Evolutionary conservation across 2,888 invertebrate genomes (phyloP).

Genomic region (Xanthorhoe spadicearia): DNA sequence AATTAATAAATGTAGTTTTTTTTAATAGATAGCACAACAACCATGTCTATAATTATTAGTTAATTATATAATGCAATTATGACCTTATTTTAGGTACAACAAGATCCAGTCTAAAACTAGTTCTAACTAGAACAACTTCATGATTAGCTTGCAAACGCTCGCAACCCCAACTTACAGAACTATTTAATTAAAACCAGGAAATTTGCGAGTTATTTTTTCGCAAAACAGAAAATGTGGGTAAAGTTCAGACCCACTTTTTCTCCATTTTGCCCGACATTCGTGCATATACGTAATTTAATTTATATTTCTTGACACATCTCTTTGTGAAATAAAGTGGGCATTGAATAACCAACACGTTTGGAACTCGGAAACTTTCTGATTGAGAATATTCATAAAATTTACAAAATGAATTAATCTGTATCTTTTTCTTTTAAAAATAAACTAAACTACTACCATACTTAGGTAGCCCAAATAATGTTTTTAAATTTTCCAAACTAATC

Average conservation of each 20-base stretch:
- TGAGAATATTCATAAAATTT: conserved; percentile 7
- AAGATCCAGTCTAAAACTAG: background rate
- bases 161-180: conserved; percentile 12
- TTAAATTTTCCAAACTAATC: too few species aligned
- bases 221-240: conserved; percentile 20
- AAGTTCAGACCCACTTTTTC: conserved; percentile 23
- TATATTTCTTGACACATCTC: conserved; percentile 17
- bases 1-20: too few species aligned
- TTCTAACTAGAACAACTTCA: background rate
- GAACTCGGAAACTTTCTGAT: conserved; percentile 1
- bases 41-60: background rate
- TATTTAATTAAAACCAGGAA: conserved; percentile 19
- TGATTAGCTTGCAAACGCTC: conserved; percentile 7
- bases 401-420: background rate
- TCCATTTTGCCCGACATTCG: conserved; percentile 21
- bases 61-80: background rate
- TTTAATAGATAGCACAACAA: background rate
- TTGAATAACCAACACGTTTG: conserved; percentile 2
- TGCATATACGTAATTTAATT: conserved; percentile 16
- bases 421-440: background rate
- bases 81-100: background rate
- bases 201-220: conserved; percentile 9
- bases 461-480: too few species aligned
- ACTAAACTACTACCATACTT: too few species aligned
- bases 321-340: conserved; percentile 14